Conservation (phyloP, 2,113 vertebrate genomes). For the Petroica traversi region DNA sequence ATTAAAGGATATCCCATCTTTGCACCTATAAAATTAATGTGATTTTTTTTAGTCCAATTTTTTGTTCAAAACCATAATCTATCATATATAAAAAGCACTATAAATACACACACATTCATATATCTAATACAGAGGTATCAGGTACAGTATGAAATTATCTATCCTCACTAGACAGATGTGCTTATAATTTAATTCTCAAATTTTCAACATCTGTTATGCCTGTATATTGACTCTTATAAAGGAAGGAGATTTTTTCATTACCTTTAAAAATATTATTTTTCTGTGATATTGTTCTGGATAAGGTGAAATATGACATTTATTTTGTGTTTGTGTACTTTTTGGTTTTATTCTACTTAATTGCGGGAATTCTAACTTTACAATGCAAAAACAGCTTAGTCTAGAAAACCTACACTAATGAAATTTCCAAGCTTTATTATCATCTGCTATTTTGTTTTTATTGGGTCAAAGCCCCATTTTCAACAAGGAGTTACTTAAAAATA, state of each 20-base stretch:
- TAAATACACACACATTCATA: background rate
- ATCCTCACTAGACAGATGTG: background rate
- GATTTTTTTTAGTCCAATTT: background rate
- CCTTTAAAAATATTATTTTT: background rate
- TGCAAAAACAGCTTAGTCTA: background rate
- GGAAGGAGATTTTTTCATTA: background rate
- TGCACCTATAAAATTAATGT: background rate
- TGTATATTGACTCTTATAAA: background rate
- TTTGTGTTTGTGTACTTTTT: background rate
- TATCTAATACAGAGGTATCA: background rate
- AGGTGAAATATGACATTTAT: background rate
- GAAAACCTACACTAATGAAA: background rate
- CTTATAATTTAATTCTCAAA: background rate
- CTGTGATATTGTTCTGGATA: background rate
- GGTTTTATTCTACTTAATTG: background rate
- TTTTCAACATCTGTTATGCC: background rate
- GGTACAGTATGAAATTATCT: background rate
- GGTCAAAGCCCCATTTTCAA: background rate
- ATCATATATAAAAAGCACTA: background rate
- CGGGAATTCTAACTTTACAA: background rate
- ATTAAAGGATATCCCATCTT: background rate
- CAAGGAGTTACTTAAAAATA: background rate
- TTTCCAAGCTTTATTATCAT: background rate
- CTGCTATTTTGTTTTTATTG: background rate
- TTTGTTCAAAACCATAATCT: background rate